These are phyloP conservation scores for Sinella curviseta DNA, from an alignment of 1,140 invertebrate species.

Conservation along the genomic window DNA sequence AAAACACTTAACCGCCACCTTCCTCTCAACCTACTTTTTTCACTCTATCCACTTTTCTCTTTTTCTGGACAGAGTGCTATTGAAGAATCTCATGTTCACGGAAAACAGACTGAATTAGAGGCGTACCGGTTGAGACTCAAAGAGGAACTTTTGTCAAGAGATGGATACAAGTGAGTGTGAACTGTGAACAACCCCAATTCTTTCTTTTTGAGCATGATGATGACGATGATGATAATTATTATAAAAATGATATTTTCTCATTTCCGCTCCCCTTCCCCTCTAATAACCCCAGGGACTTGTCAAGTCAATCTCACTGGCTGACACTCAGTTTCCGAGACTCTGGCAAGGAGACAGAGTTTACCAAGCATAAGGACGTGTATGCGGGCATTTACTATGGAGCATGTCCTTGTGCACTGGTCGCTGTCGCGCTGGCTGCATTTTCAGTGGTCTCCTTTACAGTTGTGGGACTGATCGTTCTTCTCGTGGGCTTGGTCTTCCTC, in stretches of 20 bases:
- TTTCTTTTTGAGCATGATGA: too few species aligned
- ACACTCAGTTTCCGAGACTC: conserved; percentile 67
- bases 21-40: too few species aligned
- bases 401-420: conserved; percentile 43
- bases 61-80: conserved; percentile 39
- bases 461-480: conserved; percentile 34
- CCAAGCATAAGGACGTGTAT: conserved; percentile 63
- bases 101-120: conserved; percentile 55
- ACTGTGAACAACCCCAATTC: neutral
- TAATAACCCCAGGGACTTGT: conserved; percentile 63
- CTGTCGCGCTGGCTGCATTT: conserved; percentile 48
- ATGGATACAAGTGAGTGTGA: conserved; percentile 68
- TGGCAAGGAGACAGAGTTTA: conserved; percentile 66
- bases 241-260: conserved; percentile 34
- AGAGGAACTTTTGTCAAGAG: conserved; percentile 78
- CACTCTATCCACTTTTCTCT: neutral
- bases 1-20: conserved; percentile 14
- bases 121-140: conserved; percentile 73
- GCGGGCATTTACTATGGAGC: conserved; percentile 49
- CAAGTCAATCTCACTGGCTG: conserved; percentile 66
- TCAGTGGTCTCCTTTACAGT: conserved; percentile 49
- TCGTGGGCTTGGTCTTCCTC: conserved; percentile 41
- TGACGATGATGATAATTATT: too few species aligned
- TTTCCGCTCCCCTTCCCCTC: conserved; percentile 29
- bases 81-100: conserved; percentile 35